phyloP scores from a whole-genome alignment of 1,140 invertebrate species.

The Cyrtorhinus lividipennis region DNA sequence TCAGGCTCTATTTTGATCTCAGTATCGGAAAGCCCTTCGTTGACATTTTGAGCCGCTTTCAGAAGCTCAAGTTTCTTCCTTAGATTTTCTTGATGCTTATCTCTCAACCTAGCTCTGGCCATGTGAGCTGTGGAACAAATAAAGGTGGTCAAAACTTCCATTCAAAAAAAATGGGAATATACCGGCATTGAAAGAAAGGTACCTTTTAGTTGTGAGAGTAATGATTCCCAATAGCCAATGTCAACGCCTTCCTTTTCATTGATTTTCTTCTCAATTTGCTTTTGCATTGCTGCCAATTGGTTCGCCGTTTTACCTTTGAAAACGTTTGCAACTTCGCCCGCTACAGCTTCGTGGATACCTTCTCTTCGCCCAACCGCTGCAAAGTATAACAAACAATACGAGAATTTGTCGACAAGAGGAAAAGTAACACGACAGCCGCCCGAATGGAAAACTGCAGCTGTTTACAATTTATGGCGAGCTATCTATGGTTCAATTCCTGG shows the following conservation, averaged over 20 bases:
- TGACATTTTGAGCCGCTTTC: constrained; percentile 71
- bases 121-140: constrained; percentile 63
- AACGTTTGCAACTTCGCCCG: constrained; percentile 71
- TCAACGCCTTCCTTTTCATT: constrained; percentile 77
- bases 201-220: constrained; percentile 81
- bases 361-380: constrained; percentile 56
- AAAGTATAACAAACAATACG: constrained; percentile 22
- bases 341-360: constrained; percentile 87
- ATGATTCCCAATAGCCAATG: constrained; percentile 92
- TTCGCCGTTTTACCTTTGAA: constrained; percentile 88
- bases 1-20: constrained; percentile 26
- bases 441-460: neutral
- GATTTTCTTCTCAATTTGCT: constrained; percentile 81
- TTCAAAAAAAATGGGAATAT: too few relatives aligned
- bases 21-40: constrained; percentile 26
- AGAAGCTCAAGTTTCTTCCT: constrained; percentile 75
- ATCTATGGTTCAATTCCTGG: too few relatives aligned
- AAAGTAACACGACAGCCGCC: neutral
- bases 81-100: constrained; percentile 86
- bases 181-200: too few relatives aligned
- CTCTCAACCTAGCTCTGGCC: constrained; percentile 77
- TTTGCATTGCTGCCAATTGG: constrained; percentile 68
- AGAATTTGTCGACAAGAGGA: constrained; percentile 8
- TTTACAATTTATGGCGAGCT: too few relatives aligned
- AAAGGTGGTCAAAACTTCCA: too few relatives aligned